phyloP scores from a whole-genome alignment of 1,140 invertebrate species.

The Ceratosolen solmsi region DNA sequence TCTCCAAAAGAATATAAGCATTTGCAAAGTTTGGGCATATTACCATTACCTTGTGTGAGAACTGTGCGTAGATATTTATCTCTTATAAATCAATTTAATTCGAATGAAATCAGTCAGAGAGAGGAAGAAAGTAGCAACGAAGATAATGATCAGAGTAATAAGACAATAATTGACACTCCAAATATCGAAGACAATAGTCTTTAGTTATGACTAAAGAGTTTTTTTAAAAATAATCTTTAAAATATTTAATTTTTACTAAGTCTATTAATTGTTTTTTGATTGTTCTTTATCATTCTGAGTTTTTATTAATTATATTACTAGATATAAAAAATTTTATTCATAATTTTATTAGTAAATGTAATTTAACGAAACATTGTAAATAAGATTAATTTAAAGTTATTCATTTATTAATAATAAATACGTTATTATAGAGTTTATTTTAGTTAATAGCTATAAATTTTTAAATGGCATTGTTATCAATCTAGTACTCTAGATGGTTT shows the following conservation, averaged over 20 bases:
- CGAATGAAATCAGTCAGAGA: not conserved
- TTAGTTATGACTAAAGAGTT: too few relatives aligned
- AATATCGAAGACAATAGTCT: not conserved
- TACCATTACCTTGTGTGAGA: constrained; percentile 6
- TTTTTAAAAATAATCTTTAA: too few relatives aligned
- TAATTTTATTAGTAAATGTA: too few relatives aligned
- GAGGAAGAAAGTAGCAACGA: not conserved
- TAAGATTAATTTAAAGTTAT: not conserved
- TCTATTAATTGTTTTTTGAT: not conserved
- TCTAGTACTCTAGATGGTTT: too few relatives aligned
- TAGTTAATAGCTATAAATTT: too few relatives aligned
- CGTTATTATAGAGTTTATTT: too few relatives aligned
- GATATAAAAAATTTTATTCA: too few relatives aligned
- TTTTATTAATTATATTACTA: too few relatives aligned
- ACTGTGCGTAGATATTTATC: constrained; percentile 5
- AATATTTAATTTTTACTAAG: too few relatives aligned
- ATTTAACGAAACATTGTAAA: not conserved
- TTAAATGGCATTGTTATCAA: too few relatives aligned
- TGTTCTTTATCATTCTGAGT: too few relatives aligned
- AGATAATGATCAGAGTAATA: not conserved
- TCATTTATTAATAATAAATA: too few relatives aligned
- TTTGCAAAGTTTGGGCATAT: constrained; percentile 14
- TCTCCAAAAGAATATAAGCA: constrained; percentile 9
- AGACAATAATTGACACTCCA: not conserved
- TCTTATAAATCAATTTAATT: constrained; percentile 1